Evolutionary conservation across 2,797 vertebrate species (phyloP).

Genomic region (Dicrostonyx torquatus): DNA sequence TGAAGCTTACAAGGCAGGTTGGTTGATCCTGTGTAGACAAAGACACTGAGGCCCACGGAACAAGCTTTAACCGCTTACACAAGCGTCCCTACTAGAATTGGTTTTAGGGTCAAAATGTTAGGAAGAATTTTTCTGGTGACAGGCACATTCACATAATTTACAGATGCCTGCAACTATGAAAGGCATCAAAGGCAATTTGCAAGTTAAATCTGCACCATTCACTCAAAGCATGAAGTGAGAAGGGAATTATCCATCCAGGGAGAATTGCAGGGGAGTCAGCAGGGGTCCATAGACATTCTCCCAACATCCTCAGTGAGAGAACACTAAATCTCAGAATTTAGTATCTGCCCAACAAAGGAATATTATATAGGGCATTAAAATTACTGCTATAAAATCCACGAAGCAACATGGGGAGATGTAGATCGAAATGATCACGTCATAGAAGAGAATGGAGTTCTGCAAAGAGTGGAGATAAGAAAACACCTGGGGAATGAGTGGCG

Average conservation of each 20-base stretch:
- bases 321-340: constrained; percentile 59
- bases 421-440: not conserved
- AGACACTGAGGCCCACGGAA: constrained; percentile 21
- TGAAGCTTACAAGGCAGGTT: not conserved
- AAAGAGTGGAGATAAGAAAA: not conserved
- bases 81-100: constrained; percentile 31
- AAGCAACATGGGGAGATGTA: not conserved
- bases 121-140: constrained; percentile 53
- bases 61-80: constrained; percentile 26
- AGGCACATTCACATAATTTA: constrained; percentile 64
- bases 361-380: constrained; percentile 69
- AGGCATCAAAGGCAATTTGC: constrained; percentile 68
- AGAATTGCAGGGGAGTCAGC: constrained; percentile 62
- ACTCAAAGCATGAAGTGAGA: constrained; percentile 61
- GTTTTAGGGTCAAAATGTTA: constrained; percentile 61
- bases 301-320: constrained; percentile 52
- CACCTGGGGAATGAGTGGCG: not conserved
- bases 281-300: constrained; percentile 64
- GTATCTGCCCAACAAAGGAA: constrained; percentile 67
- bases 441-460: not conserved
- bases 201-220: constrained; percentile 73
- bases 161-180: constrained; percentile 65
- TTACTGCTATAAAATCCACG: constrained; percentile 62
- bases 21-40: not conserved
- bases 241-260: constrained; percentile 62